These are phyloP conservation scores for Pteropus alecto DNA, from an alignment of 2,113 vertebrate genomes.

Conservation along the genomic window DNA sequence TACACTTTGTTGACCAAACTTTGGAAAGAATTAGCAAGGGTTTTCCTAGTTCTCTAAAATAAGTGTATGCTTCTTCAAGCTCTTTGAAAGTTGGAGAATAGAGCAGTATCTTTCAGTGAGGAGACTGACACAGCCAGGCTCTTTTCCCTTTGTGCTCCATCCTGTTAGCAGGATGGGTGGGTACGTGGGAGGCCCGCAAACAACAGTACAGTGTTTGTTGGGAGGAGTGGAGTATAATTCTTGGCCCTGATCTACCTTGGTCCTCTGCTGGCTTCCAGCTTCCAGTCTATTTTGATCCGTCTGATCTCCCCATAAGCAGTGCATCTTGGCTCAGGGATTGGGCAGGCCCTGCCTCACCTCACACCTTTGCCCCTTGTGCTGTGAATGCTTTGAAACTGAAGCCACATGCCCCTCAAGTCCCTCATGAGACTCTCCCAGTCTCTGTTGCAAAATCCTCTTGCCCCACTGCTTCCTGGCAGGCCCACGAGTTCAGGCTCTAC, in stretches of 20 bases:
- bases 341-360: background rate
- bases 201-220: background rate
- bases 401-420: background rate
- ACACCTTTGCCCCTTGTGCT: background rate
- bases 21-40: background rate
- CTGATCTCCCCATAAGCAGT: background rate
- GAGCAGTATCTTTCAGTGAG: background rate
- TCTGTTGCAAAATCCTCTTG: background rate
- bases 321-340: background rate
- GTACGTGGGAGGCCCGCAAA: background rate
- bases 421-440: background rate
- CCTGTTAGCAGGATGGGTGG: background rate
- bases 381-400: background rate
- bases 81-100: background rate
- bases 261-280: background rate
- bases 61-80: background rate
- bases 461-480: background rate
- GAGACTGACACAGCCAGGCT: background rate
- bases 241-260: background rate
- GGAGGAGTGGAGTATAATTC: background rate
- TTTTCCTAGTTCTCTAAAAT: background rate
- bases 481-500: background rate
- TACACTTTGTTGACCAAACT: background rate
- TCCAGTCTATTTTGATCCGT: background rate
- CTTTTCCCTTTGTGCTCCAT: background rate